Evolutionary conservation across 2,888 invertebrate genomes (phyloP), one percentile per base, ranked within the genome.

Genomic region (Diaperis boleti): DNA sequence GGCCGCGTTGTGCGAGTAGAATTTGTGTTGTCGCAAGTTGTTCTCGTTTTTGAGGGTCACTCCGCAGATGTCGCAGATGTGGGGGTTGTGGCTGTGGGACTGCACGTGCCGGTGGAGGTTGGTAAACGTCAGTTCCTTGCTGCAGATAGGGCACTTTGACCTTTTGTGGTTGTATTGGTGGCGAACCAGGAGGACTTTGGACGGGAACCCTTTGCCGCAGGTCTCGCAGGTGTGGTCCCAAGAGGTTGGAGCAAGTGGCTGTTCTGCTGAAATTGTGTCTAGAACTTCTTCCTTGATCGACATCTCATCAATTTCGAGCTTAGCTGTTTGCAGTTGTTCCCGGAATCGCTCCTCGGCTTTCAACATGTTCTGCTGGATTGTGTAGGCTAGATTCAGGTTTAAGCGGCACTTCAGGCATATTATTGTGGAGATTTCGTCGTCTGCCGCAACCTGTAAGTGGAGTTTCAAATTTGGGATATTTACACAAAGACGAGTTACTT

Each of bases 31-130:
- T 7, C 57, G 45, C 20, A 42, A 22, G 20, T 31, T 52, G 18
- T 39, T 31, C 26, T 37, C 33, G 29, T 18, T 35, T 47, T 61
- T 42, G 10, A 57, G 47, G 3, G 73, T 72, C 11, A 70, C 69
- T 2, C 78, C 76, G 63, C 79, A 79, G 8, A 77, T 64, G 35
- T 78, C 74, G 63, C 78, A 78, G 4, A 74, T 68, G 15, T 72
- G 71, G 10, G 74, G 74, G 1, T 67, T 54, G 44, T 71, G 69
- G 14, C 67, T 67, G 65, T 78, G 78, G 10, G 70, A 64, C 26
- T 69, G 65, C n/a, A 77, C 64, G 56, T 78, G 78, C 17, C 70
- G 74, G 49, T 69, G 73, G 11, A 76, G 70, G 44, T 78, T 76
- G 11, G 71, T 69, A 6, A 66, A 66, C 15, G 75, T 69, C 13